Evolutionary conservation across 2,113 vertebrate species (phyloP).

Genomic region (Coregonus clupeaformis): DNA sequence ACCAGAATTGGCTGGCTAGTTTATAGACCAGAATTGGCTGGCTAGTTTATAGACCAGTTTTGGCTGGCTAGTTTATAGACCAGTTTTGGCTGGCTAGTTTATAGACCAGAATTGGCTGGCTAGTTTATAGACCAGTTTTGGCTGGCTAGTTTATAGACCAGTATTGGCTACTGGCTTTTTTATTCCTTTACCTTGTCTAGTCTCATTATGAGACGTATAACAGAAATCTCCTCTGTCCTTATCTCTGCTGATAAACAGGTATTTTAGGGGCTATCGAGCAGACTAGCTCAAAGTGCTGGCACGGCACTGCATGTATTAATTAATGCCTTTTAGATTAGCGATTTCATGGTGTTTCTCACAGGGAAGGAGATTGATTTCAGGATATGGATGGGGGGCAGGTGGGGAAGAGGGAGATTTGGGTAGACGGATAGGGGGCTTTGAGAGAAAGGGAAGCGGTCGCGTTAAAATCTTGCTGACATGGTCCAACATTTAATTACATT

Average conservation of each 20-base stretch:
- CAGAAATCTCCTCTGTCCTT: too few species aligned
- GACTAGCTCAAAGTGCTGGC: conserved; percentile 18
- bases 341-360: conserved; percentile 36
- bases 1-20: too few species aligned
- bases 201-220: too few species aligned
- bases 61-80: too few species aligned
- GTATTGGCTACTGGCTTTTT: background rate
- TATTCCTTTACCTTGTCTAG: too few species aligned
- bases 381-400: conserved; percentile 20
- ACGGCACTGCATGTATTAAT: conserved; percentile 25
- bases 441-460: conserved; percentile 36
- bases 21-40: too few species aligned
- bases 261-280: conserved; percentile 48
- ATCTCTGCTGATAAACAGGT: conserved; percentile 41
- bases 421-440: conserved; percentile 19
- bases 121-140: too few species aligned
- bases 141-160: too few species aligned
- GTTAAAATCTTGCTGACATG: conserved; percentile 58
- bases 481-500: conserved; percentile 65
- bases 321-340: conserved; percentile 46
- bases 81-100: too few species aligned
- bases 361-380: conserved; percentile 52
- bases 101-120: too few species aligned
- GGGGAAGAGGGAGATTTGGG: background rate
- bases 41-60: too few species aligned